Percentiles rank a stretch among this genome's conserved stretches.
Evolutionary conservation across 1,140 invertebrate genomes (phyloP).

Genomic region (Drosophila pseudoananassae): DNA sequence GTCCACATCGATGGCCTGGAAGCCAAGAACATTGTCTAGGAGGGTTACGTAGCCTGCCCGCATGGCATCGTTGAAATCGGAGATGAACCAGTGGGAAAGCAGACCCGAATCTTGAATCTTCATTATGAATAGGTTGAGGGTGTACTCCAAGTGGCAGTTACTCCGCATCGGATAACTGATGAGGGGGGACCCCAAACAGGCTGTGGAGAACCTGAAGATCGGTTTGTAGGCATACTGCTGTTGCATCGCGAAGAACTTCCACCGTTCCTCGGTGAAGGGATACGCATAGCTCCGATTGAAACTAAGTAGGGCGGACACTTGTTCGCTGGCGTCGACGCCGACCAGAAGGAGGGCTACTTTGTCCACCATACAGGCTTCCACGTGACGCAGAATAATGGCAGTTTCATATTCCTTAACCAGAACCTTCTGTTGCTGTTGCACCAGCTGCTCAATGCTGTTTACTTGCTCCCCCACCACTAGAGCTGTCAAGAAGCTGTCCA

Average conservation of each 20-base stretch:
- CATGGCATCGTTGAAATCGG: slow-evolving; percentile 74
- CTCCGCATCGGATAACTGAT: slow-evolving; percentile 69
- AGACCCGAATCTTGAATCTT: slow-evolving; percentile 59
- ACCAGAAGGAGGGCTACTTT: slow-evolving; percentile 48
- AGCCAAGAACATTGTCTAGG: slow-evolving; percentile 52
- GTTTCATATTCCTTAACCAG: slow-evolving; percentile 67
- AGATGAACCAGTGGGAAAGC: slow-evolving; percentile 57
- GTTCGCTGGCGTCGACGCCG: slow-evolving; percentile 58
- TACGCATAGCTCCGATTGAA: slow-evolving; percentile 69
- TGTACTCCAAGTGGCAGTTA: slow-evolving; percentile 62
- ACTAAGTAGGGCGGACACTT: slow-evolving; percentile 55
- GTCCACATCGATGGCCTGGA: slow-evolving; percentile 60
- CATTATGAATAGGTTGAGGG: slow-evolving; percentile 63
- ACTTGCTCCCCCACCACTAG: slow-evolving; percentile 67
- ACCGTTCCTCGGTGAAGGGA: slow-evolving; percentile 70
- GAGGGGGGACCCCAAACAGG: slow-evolving; percentile 65
- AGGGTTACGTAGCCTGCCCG: slow-evolving; percentile 66
- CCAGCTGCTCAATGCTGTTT: slow-evolving; percentile 62
- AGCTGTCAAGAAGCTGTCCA: slow-evolving; percentile 68
- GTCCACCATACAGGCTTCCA: slow-evolving; percentile 37
- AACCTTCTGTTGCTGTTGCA: slow-evolving; percentile 59
- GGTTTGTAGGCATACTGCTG: slow-evolving; percentile 69
- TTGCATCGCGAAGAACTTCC: slow-evolving; percentile 67
- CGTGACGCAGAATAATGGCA: slow-evolving; percentile 49
- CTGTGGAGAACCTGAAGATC: slow-evolving; percentile 62